phyloP scores from a whole-genome alignment of 1,140 invertebrate species.

The Latrodectus geometricus region DNA sequence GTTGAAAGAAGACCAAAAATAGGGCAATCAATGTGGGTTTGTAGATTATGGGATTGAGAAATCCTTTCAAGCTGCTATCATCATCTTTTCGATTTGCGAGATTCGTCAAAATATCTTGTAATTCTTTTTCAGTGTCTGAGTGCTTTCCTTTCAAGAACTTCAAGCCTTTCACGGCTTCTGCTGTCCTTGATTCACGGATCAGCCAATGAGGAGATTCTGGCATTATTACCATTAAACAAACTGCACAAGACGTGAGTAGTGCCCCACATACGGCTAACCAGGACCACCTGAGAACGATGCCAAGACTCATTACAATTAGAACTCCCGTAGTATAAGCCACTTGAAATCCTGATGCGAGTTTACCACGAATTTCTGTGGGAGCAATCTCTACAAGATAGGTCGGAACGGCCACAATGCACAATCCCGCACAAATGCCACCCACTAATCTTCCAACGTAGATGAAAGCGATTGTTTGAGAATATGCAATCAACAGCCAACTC shows the following conservation, averaged over 20 bases:
- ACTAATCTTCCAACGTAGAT: constrained; percentile 77
- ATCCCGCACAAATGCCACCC: constrained; percentile 75
- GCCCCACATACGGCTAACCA: constrained; percentile 77
- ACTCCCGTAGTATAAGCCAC: constrained; percentile 82
- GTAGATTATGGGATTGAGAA: constrained; percentile 11
- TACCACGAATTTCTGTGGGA: constrained; percentile 82
- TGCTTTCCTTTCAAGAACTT: constrained; percentile 38
- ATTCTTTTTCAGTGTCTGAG: constrained; percentile 16
- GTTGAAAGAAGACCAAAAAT: constrained; percentile 93
- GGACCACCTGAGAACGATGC: constrained; percentile 78
- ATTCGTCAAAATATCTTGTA: constrained; percentile 5
- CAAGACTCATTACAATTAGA: constrained; percentile 80
- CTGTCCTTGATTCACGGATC: constrained; percentile 78
- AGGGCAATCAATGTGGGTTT: constrained; percentile 76
- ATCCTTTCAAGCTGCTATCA: background rate
- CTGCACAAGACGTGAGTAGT: constrained; percentile 75
- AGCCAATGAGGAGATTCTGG: constrained; percentile 87
- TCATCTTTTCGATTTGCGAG: background rate
- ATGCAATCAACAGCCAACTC: constrained; percentile 83
- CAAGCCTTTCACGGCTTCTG: constrained; percentile 74
- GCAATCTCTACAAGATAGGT: constrained; percentile 93
- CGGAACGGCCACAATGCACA: constrained; percentile 74
- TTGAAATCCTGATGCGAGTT: constrained; percentile 84
- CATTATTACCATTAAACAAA: constrained; percentile 72
- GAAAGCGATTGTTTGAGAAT: constrained; percentile 72